Conservation (phyloP, 2,797 vertebrate species). For the Enteromius treurensis region DNA sequence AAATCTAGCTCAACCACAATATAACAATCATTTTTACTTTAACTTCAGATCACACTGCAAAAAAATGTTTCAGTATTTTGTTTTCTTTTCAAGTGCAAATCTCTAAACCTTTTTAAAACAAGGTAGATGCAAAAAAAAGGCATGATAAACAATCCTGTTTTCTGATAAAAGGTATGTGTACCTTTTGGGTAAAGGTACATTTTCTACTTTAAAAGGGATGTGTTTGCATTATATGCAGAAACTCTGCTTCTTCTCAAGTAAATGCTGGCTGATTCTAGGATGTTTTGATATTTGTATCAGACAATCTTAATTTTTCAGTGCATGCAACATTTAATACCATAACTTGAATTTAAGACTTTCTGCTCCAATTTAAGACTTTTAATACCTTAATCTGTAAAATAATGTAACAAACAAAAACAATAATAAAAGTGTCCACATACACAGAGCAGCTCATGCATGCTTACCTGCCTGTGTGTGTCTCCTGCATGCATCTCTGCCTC, state of each 20-base stretch:
- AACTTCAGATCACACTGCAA: not conserved
- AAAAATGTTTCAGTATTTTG: no score
- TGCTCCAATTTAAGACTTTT: not conserved
- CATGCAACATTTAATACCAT: not conserved
- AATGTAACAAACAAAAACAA: not conserved
- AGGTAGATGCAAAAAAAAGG: not conserved
- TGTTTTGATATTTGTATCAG: not conserved
- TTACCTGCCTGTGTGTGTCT: constrained; percentile 17
- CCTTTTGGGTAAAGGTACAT: no score
- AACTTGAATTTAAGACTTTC: not conserved
- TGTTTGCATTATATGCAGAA: not conserved
- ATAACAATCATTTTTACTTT: not conserved
- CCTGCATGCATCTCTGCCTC: not conserved
- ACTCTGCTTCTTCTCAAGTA: not conserved
- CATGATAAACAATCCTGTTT: not conserved
- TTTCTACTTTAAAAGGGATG: not conserved
- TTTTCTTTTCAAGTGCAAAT: not conserved
- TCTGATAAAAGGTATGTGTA: not conserved
- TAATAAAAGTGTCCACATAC: not conserved
- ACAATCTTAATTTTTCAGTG: not conserved
- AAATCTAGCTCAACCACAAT: not conserved
- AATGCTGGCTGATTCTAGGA: not conserved
- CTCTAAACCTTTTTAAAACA: not conserved
- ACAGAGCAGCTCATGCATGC: not conserved
- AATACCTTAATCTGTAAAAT: not conserved